Conservation (phyloP, 2,888 invertebrate species). For the Bombylius major region DNA sequence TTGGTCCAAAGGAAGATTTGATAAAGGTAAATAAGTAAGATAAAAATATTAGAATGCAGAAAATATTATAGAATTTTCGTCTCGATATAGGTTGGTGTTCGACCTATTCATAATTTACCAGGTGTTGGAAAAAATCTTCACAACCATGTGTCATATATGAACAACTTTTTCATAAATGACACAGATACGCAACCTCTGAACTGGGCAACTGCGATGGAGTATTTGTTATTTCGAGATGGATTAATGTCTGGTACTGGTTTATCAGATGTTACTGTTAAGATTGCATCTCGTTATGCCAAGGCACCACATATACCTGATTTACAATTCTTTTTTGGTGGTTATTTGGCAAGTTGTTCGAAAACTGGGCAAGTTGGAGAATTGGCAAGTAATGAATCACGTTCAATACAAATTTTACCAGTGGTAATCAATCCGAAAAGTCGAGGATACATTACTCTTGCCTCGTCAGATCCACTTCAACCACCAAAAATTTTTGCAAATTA, state of each 20-base stretch:
- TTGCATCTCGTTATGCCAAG: conserved; percentile 67
- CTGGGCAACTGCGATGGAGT: conserved; percentile 88
- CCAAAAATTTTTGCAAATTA: conserved; percentile 79
- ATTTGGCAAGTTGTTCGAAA: conserved; percentile 70
- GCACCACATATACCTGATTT: conserved; percentile 66
- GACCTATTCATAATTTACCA: conserved; percentile 57
- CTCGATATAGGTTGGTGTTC: conserved; percentile 42
- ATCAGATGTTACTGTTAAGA: conserved; percentile 73
- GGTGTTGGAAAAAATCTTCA: conserved; percentile 76
- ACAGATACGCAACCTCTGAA: conserved; percentile 76
- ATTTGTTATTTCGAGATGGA: conserved; percentile 73
- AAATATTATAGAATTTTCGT: not conserved
- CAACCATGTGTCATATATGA: conserved; percentile 70
- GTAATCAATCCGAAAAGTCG: conserved; percentile 77
- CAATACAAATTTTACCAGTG: conserved; percentile 64
- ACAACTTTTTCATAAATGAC: conserved; percentile 70
- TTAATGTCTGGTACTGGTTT: conserved; percentile 83
- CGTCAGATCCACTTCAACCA: conserved; percentile 63
- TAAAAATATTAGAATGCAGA: not conserved
- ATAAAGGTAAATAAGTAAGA: conserved; percentile 35
- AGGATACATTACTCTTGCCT: conserved; percentile 61
- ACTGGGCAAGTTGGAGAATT: conserved; percentile 77
- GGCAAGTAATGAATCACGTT: conserved; percentile 53
- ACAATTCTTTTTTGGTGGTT: conserved; percentile 78
- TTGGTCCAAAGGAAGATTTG: conserved; percentile 66